Base-by-base conservation (phyloP, 2,888 invertebrate species). In the Lochmaea capreae region DNA sequence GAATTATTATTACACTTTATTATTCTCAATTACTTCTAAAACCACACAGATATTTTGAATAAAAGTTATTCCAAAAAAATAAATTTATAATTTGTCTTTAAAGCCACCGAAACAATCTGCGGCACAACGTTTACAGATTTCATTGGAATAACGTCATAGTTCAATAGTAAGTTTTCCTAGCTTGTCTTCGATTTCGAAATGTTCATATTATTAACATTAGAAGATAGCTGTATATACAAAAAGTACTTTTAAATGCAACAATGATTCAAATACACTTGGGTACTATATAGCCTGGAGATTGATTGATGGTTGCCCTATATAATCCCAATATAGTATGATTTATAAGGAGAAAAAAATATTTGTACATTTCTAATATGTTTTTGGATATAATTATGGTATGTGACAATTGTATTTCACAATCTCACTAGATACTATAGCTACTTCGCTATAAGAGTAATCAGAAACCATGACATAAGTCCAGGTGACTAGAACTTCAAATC, bases 101-200 rank as follows among this genome's bases (percentile, higher is more conserved):
- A 78, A 82, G 81, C 79, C 78, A 77, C 79, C 81, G 77, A 78
- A 82, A 81, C 73, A 61, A 81, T 67, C 63, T 57, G 63, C 69
- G 62, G 81, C 81, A 77, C 81, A 81, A 79, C 82, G 82, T 81
- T 80, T 82, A 75, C 79, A 78, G 59, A 76, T 82, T 75, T 78
- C 83, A 74, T 77, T 84, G 89, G 89, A 90, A 85, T 88, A 87
- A 85, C 80, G 46, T 58, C 65, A 67, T 71, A 76, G 71, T 71
- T 71, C 65, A 71, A 71, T 71, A 65, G 71, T 71, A 71, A 71
- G 71, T 71, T 49, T 54, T n/a, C n/a, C 52, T 2, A 52, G 52
- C 8, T 52, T 52, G n/a, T 6, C n/a, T 14, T 52, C 14, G 5
- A 1, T 14, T 52, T 16, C n/a, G 16, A 14, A 52, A 8, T 52